Percentiles rank a stretch among this genome's conserved stretches.
phyloP scores from a whole-genome alignment of 2,797 vertebrate genomes.

The Sarcophilus harrisii region DNA sequence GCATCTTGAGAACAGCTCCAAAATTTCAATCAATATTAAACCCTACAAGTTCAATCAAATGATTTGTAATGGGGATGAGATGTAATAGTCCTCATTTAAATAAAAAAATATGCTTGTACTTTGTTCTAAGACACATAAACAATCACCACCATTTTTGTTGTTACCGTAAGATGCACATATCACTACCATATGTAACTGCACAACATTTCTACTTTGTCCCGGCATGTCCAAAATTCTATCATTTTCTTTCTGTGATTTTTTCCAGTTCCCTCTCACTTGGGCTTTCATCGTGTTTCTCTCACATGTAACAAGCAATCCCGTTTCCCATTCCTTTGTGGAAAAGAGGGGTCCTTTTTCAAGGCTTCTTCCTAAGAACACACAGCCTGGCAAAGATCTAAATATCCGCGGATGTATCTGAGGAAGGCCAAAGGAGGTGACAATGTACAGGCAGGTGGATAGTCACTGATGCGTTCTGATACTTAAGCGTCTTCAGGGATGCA shows the following conservation, averaged over 20 bases:
- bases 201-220: conserved; percentile 23
- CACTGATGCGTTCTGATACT: background rate
- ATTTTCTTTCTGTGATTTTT: conserved; percentile 11
- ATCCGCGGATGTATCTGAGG: background rate
- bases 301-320: background rate
- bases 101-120: background rate
- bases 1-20: background rate
- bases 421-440: background rate
- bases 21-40: conserved; percentile 27
- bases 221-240: conserved; percentile 6
- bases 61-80: background rate
- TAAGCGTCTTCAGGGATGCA: background rate
- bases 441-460: background rate
- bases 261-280: background rate
- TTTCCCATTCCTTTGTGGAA: background rate
- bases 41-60: background rate
- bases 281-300: background rate
- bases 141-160: background rate
- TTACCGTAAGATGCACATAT: conserved; percentile 8
- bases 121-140: conserved; percentile 6
- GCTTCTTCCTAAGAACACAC: background rate
- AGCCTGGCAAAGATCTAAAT: background rate
- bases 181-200: background rate
- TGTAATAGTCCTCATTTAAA: background rate
- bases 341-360: background rate